Conservation (phyloP, 1,140 invertebrate species). For the Drosophila mauritiana region DNA sequence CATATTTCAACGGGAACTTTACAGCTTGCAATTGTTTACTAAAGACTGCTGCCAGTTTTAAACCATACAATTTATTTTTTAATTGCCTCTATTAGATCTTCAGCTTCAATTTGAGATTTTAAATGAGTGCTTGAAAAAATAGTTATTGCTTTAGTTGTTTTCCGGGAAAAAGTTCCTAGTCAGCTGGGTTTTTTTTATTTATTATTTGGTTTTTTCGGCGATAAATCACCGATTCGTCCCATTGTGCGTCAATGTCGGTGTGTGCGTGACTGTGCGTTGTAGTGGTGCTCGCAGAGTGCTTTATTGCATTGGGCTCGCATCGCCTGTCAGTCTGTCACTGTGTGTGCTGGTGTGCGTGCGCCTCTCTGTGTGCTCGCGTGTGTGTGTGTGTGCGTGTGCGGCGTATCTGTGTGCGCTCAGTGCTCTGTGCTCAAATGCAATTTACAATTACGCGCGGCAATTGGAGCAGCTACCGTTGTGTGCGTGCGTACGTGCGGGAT, state of each 20-base stretch:
- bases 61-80: no score
- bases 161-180: not conserved
- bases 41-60: no score
- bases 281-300: conserved; percentile 12
- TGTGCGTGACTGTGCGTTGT: conserved; percentile 1
- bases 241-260: conserved; percentile 60
- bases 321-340: conserved; percentile 54
- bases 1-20: no score
- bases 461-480: conserved; percentile 44
- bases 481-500: conserved; percentile 64
- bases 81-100: no score
- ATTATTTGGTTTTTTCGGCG: not conserved
- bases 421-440: conserved; percentile 75
- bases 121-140: not conserved
- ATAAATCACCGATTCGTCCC: conserved; percentile 40
- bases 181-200: not conserved
- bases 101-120: no score
- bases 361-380: conserved; percentile 10
- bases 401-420: conserved; percentile 13
- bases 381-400: conserved; percentile 13
- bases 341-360: conserved; percentile 35
- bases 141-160: not conserved
- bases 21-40: no score
- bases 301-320: conserved; percentile 25
- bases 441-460: conserved; percentile 74